Conservation (phyloP, 2,797 vertebrate species). For the Geotrypetes seraphini region DNA sequence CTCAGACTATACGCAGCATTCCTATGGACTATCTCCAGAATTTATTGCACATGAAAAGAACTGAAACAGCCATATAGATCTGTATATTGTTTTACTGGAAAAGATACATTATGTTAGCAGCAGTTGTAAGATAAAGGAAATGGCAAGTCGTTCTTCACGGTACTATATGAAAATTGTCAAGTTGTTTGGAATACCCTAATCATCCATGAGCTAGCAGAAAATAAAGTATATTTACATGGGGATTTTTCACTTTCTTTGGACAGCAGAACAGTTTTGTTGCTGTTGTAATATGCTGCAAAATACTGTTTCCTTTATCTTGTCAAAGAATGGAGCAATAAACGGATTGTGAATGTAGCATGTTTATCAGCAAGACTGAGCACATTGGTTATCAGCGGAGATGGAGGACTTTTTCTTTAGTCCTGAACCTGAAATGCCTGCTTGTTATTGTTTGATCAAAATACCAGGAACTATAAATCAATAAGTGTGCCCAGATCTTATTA, state of each 20-base stretch:
- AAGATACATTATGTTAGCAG: slow-evolving; percentile 37
- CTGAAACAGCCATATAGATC: slow-evolving; percentile 29
- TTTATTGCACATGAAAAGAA: slow-evolving; percentile 18
- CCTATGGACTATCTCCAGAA: slow-evolving; percentile 27
- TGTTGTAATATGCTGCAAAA: slow-evolving; percentile 41
- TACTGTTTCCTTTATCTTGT: slow-evolving; percentile 50
- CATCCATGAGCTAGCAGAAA: slow-evolving; percentile 30
- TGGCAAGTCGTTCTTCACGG: slow-evolving; percentile 34
- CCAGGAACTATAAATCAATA: slow-evolving; percentile 32
- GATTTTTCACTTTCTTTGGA: slow-evolving; percentile 38
- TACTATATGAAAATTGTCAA: slow-evolving; percentile 42
- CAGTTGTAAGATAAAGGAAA: slow-evolving; percentile 32
- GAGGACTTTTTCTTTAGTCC: slow-evolving; percentile 21
- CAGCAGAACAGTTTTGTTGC: slow-evolving; percentile 33
- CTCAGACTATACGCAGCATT: too few relatives aligned
- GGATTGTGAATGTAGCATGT: slow-evolving; percentile 44
- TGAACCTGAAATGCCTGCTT: slow-evolving; percentile 42
- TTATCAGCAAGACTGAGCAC: slow-evolving; percentile 39
- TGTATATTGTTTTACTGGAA: slow-evolving; percentile 39
- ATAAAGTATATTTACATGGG: slow-evolving; percentile 29
- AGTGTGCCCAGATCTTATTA: slow-evolving; percentile 23
- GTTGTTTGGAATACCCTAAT: slow-evolving; percentile 25
- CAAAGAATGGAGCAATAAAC: slow-evolving; percentile 45
- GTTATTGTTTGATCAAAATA: slow-evolving; percentile 43
- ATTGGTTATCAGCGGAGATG: slow-evolving; percentile 42